A percentile compares a stretch with the other conserved stretches of the same genome.
Conservation (phyloP, 1,140 invertebrate species). For the Ceratoteleas bidentatus region DNA sequence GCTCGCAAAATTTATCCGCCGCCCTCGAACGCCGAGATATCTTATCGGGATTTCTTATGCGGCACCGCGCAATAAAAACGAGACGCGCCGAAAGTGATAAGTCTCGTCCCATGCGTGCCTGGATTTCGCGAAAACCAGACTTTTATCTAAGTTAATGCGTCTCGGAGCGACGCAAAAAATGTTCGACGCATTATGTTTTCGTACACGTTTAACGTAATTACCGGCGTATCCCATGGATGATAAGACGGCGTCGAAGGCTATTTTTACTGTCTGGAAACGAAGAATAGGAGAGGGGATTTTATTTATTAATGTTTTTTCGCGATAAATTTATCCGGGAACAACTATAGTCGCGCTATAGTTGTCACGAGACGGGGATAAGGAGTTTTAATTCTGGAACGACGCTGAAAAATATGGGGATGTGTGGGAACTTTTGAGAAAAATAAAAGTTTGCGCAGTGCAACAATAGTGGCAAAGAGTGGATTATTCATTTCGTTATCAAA, state of each 20-base stretch:
- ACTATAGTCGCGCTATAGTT: too few species aligned
- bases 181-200: slow-evolving; percentile 17
- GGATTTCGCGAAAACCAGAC: slow-evolving; percentile 54
- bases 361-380: too few species aligned
- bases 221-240: neutral
- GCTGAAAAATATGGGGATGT: too few species aligned
- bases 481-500: too few species aligned
- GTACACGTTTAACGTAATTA: slow-evolving; percentile 21
- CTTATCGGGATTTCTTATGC: slow-evolving; percentile 57
- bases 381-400: too few species aligned
- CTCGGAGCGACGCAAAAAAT: slow-evolving; percentile 24
- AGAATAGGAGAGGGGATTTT: too few species aligned
- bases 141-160: slow-evolving; percentile 53
- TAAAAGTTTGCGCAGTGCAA: too few species aligned
- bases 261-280: too few species aligned
- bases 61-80: slow-evolving; percentile 55
- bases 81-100: slow-evolving; percentile 61
- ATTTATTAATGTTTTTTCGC: too few species aligned
- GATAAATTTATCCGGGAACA: too few species aligned
- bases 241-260: neutral
- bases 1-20: slow-evolving; percentile 55
- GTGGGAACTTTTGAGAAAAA: too few species aligned
- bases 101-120: slow-evolving; percentile 57
- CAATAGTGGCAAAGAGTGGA: too few species aligned
- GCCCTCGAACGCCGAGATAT: slow-evolving; percentile 46